Evolutionary conservation across 2,888 invertebrate genomes (phyloP).

Genomic region (Campoplex capitator): DNA sequence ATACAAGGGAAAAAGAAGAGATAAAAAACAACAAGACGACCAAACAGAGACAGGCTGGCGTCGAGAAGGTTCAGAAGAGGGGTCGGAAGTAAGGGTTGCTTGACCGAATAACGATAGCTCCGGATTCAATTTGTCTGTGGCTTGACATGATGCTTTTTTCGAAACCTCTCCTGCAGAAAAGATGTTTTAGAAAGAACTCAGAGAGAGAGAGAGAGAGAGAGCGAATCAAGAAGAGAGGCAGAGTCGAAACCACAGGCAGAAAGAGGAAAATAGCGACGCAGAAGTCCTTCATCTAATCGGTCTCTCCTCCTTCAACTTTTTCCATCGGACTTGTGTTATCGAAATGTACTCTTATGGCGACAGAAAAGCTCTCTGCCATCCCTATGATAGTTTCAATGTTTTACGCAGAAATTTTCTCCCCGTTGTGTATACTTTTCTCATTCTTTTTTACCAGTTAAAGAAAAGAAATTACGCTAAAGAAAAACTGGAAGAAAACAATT

Average conservation of each 20-base stretch:
- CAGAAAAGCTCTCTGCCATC: conserved; percentile 20
- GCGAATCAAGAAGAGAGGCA: not conserved
- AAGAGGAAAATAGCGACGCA: conserved; percentile 8
- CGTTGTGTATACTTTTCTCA: not conserved
- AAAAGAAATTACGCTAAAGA: not conserved
- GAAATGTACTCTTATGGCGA: conserved; percentile 9
- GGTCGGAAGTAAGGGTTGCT: conserved; percentile 23
- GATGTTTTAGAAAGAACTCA: conserved; percentile 11
- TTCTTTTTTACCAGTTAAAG: not conserved
- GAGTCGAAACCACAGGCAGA: not conserved
- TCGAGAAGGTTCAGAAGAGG: conserved; percentile 7
- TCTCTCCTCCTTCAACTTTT: conserved; percentile 38
- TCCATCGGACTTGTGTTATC: conserved; percentile 14
- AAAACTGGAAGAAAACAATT: not conserved
- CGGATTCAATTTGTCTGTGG: conserved; percentile 47
- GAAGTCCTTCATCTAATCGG: not conserved
- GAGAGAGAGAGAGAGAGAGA: not conserved
- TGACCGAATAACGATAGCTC: conserved; percentile 57
- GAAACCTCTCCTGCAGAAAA: not conserved
- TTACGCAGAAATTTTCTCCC: not conserved
- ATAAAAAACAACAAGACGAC: conserved; percentile 17
- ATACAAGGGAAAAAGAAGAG: not conserved
- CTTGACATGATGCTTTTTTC: conserved; percentile 37
- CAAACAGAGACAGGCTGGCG: conserved; percentile 42
- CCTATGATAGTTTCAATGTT: not conserved